phyloP scores from a whole-genome alignment of 2,888 invertebrate genomes.

The Plagodis dolabraria region DNA sequence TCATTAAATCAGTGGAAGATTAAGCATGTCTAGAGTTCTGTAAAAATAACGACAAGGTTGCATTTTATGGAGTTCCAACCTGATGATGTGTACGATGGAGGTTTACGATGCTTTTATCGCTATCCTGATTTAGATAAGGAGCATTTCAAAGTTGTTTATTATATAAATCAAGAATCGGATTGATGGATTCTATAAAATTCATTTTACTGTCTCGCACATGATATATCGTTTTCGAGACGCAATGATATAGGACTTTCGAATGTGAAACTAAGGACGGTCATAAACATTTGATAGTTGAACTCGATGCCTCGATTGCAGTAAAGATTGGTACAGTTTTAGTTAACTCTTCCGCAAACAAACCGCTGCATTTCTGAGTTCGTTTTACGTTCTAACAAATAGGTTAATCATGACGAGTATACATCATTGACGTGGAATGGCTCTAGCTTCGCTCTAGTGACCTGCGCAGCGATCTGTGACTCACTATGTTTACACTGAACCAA shows the following conservation, averaged over 20 bases:
- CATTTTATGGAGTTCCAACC: conserved; percentile 36
- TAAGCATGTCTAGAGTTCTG: conserved; percentile 53
- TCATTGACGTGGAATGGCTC: conserved; percentile 53
- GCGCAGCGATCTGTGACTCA: conserved; percentile 56
- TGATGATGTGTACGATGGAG: conserved; percentile 22
- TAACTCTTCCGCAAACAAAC: conserved; percentile 62
- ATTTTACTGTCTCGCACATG: conserved; percentile 17
- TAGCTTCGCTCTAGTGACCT: conserved; percentile 63
- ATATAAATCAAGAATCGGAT: conserved; percentile 23
- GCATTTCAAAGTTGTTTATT: conserved; percentile 20
- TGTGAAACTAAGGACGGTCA: conserved; percentile 27
- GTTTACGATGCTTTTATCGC: conserved; percentile 34
- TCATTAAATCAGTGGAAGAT: conserved; percentile 59
- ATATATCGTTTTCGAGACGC: conserved; percentile 17
- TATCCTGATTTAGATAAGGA: conserved; percentile 18
- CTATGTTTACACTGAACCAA: conserved; percentile 51
- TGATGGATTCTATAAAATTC: conserved; percentile 27
- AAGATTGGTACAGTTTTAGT: conserved; percentile 20
- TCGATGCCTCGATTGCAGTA: conserved; percentile 17
- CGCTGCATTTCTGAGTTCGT: conserved; percentile 49
- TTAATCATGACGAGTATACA: conserved; percentile 70
- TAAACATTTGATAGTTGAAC: conserved; percentile 35
- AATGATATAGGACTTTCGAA: conserved; percentile 13
- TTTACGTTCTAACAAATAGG: conserved; percentile 65
- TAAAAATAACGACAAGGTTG: conserved; percentile 50